Percentiles rank a stretch among this genome's conserved stretches.
These are phyloP conservation scores for Clepsis dumicolana DNA, from an alignment of 2,888 invertebrate species.

Conservation along the genomic window DNA sequence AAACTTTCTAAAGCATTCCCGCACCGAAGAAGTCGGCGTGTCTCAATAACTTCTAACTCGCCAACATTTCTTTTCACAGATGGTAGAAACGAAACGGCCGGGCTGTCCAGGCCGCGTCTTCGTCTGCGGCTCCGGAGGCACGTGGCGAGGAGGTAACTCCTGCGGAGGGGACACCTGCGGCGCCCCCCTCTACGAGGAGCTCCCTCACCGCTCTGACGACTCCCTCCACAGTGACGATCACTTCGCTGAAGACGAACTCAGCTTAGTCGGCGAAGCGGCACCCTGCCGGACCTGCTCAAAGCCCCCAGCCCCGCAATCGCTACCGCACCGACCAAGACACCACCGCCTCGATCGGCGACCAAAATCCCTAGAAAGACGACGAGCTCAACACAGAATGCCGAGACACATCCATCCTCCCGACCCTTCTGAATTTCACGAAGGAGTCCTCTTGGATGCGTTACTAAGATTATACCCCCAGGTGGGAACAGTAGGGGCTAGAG, in stretches of 20 bases:
- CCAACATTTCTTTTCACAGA: constrained; percentile 78
- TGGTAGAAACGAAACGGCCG: constrained; percentile 90
- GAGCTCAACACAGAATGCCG: constrained; percentile 78
- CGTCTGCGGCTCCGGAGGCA: constrained; percentile 86
- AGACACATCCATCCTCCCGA: constrained; percentile 89
- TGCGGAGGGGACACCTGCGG: constrained; percentile 78
- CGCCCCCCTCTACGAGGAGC: constrained; percentile 94
- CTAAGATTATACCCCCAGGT: constrained; percentile 90
- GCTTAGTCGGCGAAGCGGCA: constrained; percentile 80
- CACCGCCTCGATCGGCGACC: constrained; percentile 87
- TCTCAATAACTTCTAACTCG: background rate
- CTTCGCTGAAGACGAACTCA: constrained; percentile 94
- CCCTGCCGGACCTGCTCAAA: constrained; percentile 82
- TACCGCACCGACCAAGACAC: constrained; percentile 86
- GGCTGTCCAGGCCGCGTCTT: constrained; percentile 87
- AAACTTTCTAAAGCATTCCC: no score
- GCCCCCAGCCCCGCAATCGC: constrained; percentile 78
- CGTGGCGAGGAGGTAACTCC: constrained; percentile 85
- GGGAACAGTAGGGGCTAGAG: constrained; percentile 87
- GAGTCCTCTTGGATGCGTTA: constrained; percentile 91
- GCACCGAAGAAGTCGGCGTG: background rate
- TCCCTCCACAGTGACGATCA: constrained; percentile 92
- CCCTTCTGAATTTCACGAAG: constrained; percentile 92
- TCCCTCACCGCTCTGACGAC: constrained; percentile 88
- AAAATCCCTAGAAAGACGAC: constrained; percentile 82